These are phyloP conservation scores for Mus caroli DNA, from an alignment of 2,797 vertebrate genomes.

Conservation along the genomic window DNA sequence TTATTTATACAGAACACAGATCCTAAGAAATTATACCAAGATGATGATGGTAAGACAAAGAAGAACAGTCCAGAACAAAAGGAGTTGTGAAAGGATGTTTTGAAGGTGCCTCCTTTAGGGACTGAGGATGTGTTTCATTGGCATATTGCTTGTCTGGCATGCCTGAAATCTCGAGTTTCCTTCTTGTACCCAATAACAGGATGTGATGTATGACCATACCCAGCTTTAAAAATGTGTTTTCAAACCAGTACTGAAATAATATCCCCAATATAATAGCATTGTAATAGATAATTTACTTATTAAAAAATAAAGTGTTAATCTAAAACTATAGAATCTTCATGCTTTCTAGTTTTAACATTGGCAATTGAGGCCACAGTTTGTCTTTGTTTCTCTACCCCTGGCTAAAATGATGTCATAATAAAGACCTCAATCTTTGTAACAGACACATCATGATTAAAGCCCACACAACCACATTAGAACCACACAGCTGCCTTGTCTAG, in stretches of 20 bases:
- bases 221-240: neutral
- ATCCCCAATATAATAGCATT: neutral
- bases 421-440: neutral
- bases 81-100: neutral
- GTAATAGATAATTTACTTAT: neutral
- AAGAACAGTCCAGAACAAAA: neutral
- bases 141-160: neutral
- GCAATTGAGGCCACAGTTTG: neutral
- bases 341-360: neutral
- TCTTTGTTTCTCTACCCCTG: neutral
- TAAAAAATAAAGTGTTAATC: neutral
- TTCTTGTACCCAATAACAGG: neutral
- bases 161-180: neutral
- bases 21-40: neutral
- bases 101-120: neutral
- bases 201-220: neutral
- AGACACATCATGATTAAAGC: neutral
- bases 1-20: no score
- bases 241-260: neutral
- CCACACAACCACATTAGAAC: neutral
- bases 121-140: neutral
- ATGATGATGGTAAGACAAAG: neutral
- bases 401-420: conserved; percentile 17
- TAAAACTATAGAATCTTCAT: neutral
- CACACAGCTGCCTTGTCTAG: conserved; percentile 13